Percentiles rank a stretch among this genome's conserved stretches.
phyloP scores from a whole-genome alignment of 2,113 vertebrate genomes.

The Laticauda colubrina region DNA sequence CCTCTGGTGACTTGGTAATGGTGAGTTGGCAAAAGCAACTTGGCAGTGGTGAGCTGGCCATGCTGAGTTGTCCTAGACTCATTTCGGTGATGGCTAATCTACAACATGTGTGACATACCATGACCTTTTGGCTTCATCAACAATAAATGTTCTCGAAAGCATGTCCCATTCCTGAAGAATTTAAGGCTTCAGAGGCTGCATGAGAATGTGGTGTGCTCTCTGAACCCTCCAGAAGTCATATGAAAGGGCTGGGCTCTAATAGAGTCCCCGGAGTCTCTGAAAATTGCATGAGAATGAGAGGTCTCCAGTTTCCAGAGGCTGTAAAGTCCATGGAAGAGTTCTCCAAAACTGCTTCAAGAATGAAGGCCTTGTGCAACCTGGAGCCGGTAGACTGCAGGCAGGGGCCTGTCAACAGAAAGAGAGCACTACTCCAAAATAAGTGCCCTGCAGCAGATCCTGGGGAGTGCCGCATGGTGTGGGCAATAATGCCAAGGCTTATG shows the following conservation, averaged over 20 bases:
- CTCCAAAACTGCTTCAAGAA: neutral
- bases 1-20: neutral
- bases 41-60: neutral
- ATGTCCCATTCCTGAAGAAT: neutral
- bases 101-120: neutral
- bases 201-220: neutral
- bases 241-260: neutral
- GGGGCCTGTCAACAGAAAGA: neutral
- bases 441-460: neutral
- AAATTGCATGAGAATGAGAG: neutral
- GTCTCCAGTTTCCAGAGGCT: neutral
- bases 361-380: neutral
- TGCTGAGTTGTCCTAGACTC: neutral
- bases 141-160: neutral
- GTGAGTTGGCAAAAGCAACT: neutral
- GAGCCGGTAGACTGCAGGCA: neutral
- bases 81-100: neutral
- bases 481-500: neutral
- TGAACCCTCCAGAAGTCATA: neutral
- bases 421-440: neutral
- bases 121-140: neutral
- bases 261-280: neutral
- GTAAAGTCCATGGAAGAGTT: neutral
- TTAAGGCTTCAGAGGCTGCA: neutral
- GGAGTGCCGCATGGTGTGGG: neutral